These are phyloP conservation scores for Fistularia tabacaria DNA, from an alignment of 2,797 vertebrate species.

Conservation along the genomic window DNA sequence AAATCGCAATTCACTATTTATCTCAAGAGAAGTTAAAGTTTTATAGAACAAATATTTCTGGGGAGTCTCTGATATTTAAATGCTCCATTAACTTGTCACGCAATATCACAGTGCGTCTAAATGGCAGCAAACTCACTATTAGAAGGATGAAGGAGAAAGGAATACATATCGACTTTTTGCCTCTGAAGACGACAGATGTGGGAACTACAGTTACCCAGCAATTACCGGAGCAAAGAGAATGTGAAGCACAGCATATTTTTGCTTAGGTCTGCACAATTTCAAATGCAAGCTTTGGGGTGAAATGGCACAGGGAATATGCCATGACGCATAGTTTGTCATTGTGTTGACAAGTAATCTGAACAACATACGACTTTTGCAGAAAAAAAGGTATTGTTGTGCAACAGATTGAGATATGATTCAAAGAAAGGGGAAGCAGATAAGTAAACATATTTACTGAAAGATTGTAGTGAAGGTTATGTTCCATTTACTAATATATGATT, in stretches of 20 bases:
- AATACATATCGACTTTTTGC: slow-evolving; percentile 57
- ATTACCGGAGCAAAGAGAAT: slow-evolving; percentile 24
- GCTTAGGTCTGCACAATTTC: slow-evolving; percentile 40
- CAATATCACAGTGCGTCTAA: slow-evolving; percentile 15
- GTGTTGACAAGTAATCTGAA: slow-evolving; percentile 10
- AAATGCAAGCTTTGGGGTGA: slow-evolving; percentile 8
- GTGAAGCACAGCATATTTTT: slow-evolving; percentile 17
- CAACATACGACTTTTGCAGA: not conserved
- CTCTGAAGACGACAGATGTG: slow-evolving; percentile 64
- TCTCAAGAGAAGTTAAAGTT: not conserved
- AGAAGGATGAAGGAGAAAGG: slow-evolving; percentile 26
- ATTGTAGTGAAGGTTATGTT: slow-evolving; percentile 13
- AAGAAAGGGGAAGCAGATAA: slow-evolving; percentile 1
- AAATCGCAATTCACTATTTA: too few relatives aligned
- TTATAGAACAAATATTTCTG: not conserved
- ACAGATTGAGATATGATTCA: slow-evolving; percentile 7
- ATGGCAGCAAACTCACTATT: slow-evolving; percentile 37
- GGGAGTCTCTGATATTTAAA: slow-evolving; percentile 58
- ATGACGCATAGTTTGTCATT: slow-evolving; percentile 30
- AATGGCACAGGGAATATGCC: slow-evolving; percentile 28
- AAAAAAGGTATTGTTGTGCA: not conserved
- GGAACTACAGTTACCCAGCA: slow-evolving; percentile 14
- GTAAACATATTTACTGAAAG: slow-evolving; percentile 4
- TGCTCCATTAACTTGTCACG: slow-evolving; percentile 41
- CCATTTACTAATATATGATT: slow-evolving; percentile 4